Conservation (phyloP, 2,797 vertebrate species). For the Eulemur rubriventer region DNA sequence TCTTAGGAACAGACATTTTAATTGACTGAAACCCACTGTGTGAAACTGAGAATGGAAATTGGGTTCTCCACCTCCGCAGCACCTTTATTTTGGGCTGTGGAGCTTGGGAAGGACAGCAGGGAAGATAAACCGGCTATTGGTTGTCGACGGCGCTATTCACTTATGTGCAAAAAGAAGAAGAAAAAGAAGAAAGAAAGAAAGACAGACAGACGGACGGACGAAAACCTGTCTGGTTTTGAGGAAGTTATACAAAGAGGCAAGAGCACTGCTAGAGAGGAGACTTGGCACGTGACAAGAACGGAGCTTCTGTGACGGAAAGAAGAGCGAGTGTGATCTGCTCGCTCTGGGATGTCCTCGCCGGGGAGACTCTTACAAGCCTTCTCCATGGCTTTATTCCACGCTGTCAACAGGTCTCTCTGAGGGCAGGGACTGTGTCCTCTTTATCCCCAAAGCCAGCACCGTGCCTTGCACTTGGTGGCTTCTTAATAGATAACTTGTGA, state of each 20-base stretch:
- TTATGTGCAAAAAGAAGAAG: not conserved
- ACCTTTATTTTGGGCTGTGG: slow-evolving; percentile 78
- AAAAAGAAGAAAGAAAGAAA: not conserved
- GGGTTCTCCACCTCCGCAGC: slow-evolving; percentile 75
- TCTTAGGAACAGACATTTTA: slow-evolving; percentile 80
- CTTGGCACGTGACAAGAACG: not conserved
- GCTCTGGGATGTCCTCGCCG: not conserved
- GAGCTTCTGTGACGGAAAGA: not conserved
- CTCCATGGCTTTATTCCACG: not conserved
- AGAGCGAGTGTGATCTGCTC: not conserved
- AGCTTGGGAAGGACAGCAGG: slow-evolving; percentile 70
- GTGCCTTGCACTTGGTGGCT: not conserved
- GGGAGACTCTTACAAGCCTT: not conserved
- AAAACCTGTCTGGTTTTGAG: not conserved
- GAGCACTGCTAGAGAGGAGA: not conserved
- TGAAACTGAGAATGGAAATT: slow-evolving; percentile 76
- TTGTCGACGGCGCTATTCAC: slow-evolving; percentile 50
- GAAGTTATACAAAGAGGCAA: not conserved
- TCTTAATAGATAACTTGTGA: slow-evolving; percentile 4
- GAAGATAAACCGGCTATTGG: slow-evolving; percentile 55
- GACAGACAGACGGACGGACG: not conserved
- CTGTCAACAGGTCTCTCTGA: not conserved
- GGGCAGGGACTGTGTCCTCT: fast-evolving
- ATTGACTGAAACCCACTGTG: slow-evolving; percentile 73
- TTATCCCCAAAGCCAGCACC: not conserved